Base-by-base conservation (phyloP, 1,140 invertebrate species). In the Nephotettix cincticeps region DNA sequence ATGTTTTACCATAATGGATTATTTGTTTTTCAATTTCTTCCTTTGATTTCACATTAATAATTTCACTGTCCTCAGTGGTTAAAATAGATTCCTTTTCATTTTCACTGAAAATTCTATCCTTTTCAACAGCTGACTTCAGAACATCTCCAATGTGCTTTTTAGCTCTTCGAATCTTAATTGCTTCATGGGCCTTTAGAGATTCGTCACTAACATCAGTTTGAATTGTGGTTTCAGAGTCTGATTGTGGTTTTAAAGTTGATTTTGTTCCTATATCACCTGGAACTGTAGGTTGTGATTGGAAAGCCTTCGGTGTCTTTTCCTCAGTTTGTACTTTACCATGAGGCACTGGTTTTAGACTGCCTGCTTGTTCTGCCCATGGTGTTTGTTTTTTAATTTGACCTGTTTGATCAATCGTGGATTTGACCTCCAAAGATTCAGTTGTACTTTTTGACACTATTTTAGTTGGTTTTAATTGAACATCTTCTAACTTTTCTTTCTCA, bases 401-500 rank as follows among this genome's bases (percentile, higher is more conserved):
- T 40, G 17, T 32, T 32, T 30, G 6, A 36, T 65, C 63, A 19
- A 27, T 4, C 6, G 25, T 2, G 1, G 6, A 1, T 61, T 61
- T 61, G 2, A 21, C 28, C 28, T 61, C 56, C n/a, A 6, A 28
- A 29, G 23, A 14, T 27, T 61, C 56, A 61, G 13, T 1, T 19
- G 21, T 21, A 29, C 27, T 23, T 29, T 61, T 61, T 27, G 14
- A 27, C 13, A n/a, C 13, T 29, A 21, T 61, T 28, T 29, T 61
- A 27, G 56, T 61, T 25, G 64, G 30, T 67, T 67, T 67, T 25
- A 67, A 67, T 3, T 45, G 64, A 2, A 67, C 36, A 6, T 40
- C 40, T 67, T 67, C 64, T 11, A 67, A 19, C 25, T 67, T 67
- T 68, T 68, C 66, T 68, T 54, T 51, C 30, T 68, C 47, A 14